Base-by-base conservation (phyloP, 1,140 invertebrate species). In the Drosophila bocki region DNA sequence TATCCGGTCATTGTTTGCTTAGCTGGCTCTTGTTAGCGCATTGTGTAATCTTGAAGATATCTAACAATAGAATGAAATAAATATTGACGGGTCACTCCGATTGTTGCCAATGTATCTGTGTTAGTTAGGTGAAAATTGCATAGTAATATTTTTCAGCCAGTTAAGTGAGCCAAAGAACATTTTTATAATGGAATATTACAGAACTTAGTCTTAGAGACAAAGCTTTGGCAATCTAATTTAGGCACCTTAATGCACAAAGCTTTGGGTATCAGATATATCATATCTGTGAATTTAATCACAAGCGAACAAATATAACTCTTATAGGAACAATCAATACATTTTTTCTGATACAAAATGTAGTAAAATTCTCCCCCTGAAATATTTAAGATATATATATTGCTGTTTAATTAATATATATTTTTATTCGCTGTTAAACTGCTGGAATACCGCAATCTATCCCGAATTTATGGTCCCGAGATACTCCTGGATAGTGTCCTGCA, bases 401-500 rank as follows among this genome's bases (percentile, higher is more conserved):
- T 35, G 32, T 4, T 11, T 8, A 19, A 19, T 9, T 53, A 53
- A 19, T 19, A 19, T 7, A 53, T 13, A 3, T 19, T 53, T 33
- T 53, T 35, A 53, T 19, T 35, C 19, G 12, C 32, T 35, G n/a
- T 19, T 7, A 4, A 17, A 7, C 15, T 51, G 29, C 9, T 33
- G 7, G 0, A 4, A 3, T 33, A 7, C 11, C 7, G 1, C 13
- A 15, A 50, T 29, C 22, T 29, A 29, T 0, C 13, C 3, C 47
- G 22, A 2, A 26, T 0, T 11, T 2, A 5, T 5, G 13, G 47
- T 9, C 1, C 15, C 26, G 15, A 9, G 41, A 57, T 47, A 65
- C 4, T 48, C 33, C 2, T 48, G 11, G 7, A 68, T 65, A 17
- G n/a, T 39, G 5, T 65, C 35, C 26, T 67, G 22, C 12, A 68